Conservation (phyloP, 2,888 invertebrate genomes). For the Drosophila ustulata region DNA sequence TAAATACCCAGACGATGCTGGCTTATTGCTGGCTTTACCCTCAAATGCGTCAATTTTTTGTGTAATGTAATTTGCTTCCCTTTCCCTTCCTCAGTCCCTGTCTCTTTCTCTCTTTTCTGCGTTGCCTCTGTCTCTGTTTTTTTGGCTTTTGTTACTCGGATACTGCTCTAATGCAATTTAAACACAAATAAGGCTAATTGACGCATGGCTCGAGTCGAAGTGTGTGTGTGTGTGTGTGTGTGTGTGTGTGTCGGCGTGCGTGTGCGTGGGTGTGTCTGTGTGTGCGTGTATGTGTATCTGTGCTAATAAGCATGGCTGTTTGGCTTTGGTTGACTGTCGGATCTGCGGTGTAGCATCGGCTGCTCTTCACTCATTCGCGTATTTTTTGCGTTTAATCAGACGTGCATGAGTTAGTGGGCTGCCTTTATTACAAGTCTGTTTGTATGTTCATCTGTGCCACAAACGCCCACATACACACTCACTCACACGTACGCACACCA, state of each 20-base stretch:
- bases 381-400: constrained; percentile 72
- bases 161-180: constrained; percentile 68
- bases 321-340: constrained; percentile 69
- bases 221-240: constrained; percentile 26
- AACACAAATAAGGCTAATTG: constrained; percentile 77
- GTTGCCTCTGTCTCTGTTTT: constrained; percentile 24
- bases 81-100: not conserved
- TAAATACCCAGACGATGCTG: constrained; percentile 61
- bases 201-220: constrained; percentile 37
- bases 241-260: not conserved
- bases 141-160: constrained; percentile 39
- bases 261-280: constrained; percentile 39
- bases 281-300: constrained; percentile 47
- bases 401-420: constrained; percentile 62
- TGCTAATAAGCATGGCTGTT: constrained; percentile 71
- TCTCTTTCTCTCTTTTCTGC: not conserved
- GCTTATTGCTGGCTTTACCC: constrained; percentile 61
- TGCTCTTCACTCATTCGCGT: constrained; percentile 37
- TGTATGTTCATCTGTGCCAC: constrained; percentile 37
- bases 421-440: constrained; percentile 51
- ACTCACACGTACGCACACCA: not conserved
- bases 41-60: constrained; percentile 60
- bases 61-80: constrained; percentile 33
- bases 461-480: constrained; percentile 22
- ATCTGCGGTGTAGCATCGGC: constrained; percentile 37